These are phyloP conservation scores for Perca schrenkii DNA, from an alignment of 2,113 vertebrate species.

Conservation along the genomic window DNA sequence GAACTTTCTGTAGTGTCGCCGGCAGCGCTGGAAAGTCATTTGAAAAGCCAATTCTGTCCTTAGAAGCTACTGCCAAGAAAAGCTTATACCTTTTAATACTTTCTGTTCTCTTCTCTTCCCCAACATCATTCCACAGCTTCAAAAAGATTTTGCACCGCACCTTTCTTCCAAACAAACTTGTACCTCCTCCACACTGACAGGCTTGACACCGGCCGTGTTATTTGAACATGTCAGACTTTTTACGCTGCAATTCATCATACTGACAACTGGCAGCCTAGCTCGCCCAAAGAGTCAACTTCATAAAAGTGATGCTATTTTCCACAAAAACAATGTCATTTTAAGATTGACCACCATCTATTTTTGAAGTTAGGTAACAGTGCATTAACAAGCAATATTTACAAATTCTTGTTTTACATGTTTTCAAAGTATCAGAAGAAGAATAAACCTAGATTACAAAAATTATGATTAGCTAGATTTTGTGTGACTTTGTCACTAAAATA, in stretches of 20 bases:
- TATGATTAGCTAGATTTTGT: background rate
- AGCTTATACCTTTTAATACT: conserved; percentile 81
- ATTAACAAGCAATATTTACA: background rate
- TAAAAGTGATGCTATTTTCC: conserved; percentile 15
- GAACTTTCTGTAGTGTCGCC: conserved; percentile 81
- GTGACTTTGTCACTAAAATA: background rate
- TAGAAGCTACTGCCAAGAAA: conserved; percentile 78
- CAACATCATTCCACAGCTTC: conserved; percentile 47
- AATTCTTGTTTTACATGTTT: background rate
- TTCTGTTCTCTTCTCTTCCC: conserved; percentile 62
- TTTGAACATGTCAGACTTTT: conserved; percentile 42
- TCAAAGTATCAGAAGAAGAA: background rate
- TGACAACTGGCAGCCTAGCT: conserved; percentile 18
- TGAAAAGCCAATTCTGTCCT: conserved; percentile 80
- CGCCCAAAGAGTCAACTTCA: conserved; percentile 13
- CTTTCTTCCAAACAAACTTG: conserved; percentile 47
- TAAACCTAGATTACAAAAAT: background rate
- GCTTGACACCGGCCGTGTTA: conserved; percentile 33
- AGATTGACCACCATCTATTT: conserved; percentile 24
- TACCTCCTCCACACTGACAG: conserved; percentile 54
- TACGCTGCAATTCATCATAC: conserved; percentile 40
- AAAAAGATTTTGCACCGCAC: conserved; percentile 30
- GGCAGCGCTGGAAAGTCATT: conserved; percentile 79
- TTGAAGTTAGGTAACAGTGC: background rate
- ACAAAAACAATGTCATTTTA: conserved; percentile 10